Conservation (phyloP, 2,888 invertebrate genomes). For the Agrypnus murinus region DNA sequence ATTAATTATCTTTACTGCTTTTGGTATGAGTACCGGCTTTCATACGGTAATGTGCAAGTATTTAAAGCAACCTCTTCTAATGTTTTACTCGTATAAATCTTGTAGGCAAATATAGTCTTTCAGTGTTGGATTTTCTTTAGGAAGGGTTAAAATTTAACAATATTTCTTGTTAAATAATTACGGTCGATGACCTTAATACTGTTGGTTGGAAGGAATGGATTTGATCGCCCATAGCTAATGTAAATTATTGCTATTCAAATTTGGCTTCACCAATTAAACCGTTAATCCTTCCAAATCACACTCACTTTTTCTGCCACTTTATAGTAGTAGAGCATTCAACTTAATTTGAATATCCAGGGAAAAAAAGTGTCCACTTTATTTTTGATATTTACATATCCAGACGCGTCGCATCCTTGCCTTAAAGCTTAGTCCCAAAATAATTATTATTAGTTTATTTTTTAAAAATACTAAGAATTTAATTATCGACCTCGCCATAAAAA, state of each 20-base stretch:
- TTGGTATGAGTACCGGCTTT: too few relatives aligned
- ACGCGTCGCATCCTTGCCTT: too few relatives aligned
- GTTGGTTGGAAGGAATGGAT: constrained; percentile 8
- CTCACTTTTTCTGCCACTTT: constrained; percentile 17
- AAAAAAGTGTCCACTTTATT: not conserved
- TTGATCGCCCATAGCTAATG: constrained; percentile 31
- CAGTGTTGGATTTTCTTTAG: too few relatives aligned
- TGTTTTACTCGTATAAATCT: too few relatives aligned
- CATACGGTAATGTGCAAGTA: too few relatives aligned
- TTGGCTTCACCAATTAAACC: constrained; percentile 18
- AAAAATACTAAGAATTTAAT: constrained; percentile 6
- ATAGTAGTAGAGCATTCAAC: not conserved
- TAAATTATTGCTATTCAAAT: constrained; percentile 32
- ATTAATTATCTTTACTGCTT: too few relatives aligned
- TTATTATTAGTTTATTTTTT: not conserved
- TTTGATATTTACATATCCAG: too few relatives aligned
- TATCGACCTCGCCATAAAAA: constrained; percentile 4
- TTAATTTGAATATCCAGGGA: constrained; percentile 5
- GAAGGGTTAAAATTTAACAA: too few relatives aligned
- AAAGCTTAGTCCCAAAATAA: too few relatives aligned
- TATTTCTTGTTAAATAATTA: not conserved
- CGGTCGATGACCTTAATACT: constrained; percentile 7
- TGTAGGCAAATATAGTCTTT: too few relatives aligned
- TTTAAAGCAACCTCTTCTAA: too few relatives aligned
- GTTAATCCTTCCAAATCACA: constrained; percentile 14